Base-by-base conservation (phyloP, 2,888 invertebrate genomes). In the Cremastobaeus sp. region DNA sequence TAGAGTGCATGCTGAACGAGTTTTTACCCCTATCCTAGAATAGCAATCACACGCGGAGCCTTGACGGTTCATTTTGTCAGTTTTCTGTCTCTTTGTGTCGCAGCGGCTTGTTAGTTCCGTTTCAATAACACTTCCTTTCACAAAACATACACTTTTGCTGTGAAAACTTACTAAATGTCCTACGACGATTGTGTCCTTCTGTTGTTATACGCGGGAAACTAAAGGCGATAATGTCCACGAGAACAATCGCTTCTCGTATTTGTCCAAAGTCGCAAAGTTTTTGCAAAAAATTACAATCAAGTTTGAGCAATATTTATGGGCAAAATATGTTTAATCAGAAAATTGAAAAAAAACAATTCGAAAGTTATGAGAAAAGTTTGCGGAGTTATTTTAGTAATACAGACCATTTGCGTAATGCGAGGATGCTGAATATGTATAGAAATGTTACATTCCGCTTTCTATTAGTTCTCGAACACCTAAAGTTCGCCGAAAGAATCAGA, bases 111-210 rank as follows among this genome's bases (percentile, higher is more conserved):
- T 72, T 72, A 60, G 72, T 72, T 60, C 55, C 28, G 21, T 66
- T 62, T 73, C 55, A 73, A 73, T 68, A 62, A 62, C 66, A 60
- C 62, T 73, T 62, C 66, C 66, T 68, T 62, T 62, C 57, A 62
- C 66, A 55, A 60, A 35, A 48, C 55, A 48, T 59, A 37, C 41
- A 57, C 50, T 57, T 57, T 45, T 55, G 64, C 50, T 43, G 59
- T n/a, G 57, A 17, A 59, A 64, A 70, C 20, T 41, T 55, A 70
- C 55, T 70, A 55, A 70, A 64, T 25, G 39, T 45, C 20, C 28
- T 35, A 39, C 39, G 35, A 14, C 34, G 59, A 59, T 71, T 59
- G 65, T 64, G 45, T 30, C 57, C 52, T 71, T 71, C 43, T 64
- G 55, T 25, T 62, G 50, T 70, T 50, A 60, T 69, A 41, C 47